Conservation (phyloP, 2,888 invertebrate genomes). For the Panzeria rudis region DNA sequence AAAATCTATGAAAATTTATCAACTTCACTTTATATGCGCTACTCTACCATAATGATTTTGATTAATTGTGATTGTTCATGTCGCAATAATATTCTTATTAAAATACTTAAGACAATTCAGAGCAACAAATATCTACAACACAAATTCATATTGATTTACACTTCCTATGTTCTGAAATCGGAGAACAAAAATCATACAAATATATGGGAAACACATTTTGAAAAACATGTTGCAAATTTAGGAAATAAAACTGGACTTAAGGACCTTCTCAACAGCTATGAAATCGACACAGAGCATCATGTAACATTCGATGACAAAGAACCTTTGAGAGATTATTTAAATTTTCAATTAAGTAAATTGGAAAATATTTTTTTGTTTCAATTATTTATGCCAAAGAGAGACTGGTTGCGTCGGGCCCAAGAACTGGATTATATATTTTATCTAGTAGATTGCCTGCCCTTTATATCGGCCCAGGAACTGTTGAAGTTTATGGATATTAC, state of each 20-base stretch:
- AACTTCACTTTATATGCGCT: constrained; percentile 14
- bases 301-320: constrained; percentile 3
- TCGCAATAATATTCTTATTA: constrained; percentile 15
- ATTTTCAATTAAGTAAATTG: constrained; percentile 11
- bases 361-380: constrained; percentile 21
- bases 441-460: constrained; percentile 18
- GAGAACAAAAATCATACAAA: background rate
- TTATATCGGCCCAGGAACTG: constrained; percentile 14
- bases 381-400: background rate
- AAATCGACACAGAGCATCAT: background rate
- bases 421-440: constrained; percentile 14
- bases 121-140: constrained; percentile 18
- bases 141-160: constrained; percentile 28
- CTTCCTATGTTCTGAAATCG: background rate
- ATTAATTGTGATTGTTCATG: constrained; percentile 45
- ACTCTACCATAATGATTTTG: constrained; percentile 32
- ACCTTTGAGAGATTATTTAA: constrained; percentile 31
- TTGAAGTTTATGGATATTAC: background rate
- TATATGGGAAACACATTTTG: constrained; percentile 18
- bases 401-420: constrained; percentile 6
- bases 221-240: background rate
- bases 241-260: background rate
- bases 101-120: constrained; percentile 28
- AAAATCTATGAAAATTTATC: constrained; percentile 16
- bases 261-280: background rate